Base-by-base conservation (phyloP, 1,140 invertebrate species). In the Bombus picipes region DNA sequence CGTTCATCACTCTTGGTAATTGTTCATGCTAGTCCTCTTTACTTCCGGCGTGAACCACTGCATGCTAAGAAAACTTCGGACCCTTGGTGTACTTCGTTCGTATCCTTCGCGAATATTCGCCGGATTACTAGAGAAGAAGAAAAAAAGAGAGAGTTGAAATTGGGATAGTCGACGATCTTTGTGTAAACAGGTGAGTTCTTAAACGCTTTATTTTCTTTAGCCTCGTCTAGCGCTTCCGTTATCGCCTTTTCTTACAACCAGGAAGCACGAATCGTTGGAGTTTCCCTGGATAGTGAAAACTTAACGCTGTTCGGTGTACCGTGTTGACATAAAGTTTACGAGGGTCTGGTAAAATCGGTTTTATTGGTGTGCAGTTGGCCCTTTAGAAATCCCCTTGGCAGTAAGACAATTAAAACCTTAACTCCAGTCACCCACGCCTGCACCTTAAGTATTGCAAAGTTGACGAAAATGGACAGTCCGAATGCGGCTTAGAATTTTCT, bases 391-490 rank as follows among this genome's bases (percentile, higher is more conserved):
- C 71, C 82, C 39, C 82, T 18, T 25, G 87, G 83, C 84, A 92
- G 91, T 93, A 93, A 93, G 92, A 87, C 88, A 87, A 92, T 92
- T 92, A 90, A 89, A 88, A 68, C 2, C 53, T 73, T 41, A n/a
- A n/a, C 43, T 18, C 39, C 2, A 68, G 8, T 37, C 5, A 53
- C 22, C 13, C 13, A 15, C 10, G 1, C 25, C 25, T 37, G 9
- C 18, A 6, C 12, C 41, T 62, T 76, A 65, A 57, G 83, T 74
- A 18, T 37, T 15, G 8, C 25, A 25, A 22, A 10, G 5, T 8
- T 22, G 18, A 3, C 41, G 1, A 0, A 9, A 13, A 1, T 10
- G 2, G 3, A 39, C 0, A 70, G 6, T 66, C 0, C 12, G 22
- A 57, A 12, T n/a, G 78, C n/a, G 75, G 43, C 75, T 74, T 34